Evolutionary conservation across 2,888 invertebrate species (phyloP), one percentile per base, ranked within the genome.

Genomic region (Ctena decussata): DNA sequence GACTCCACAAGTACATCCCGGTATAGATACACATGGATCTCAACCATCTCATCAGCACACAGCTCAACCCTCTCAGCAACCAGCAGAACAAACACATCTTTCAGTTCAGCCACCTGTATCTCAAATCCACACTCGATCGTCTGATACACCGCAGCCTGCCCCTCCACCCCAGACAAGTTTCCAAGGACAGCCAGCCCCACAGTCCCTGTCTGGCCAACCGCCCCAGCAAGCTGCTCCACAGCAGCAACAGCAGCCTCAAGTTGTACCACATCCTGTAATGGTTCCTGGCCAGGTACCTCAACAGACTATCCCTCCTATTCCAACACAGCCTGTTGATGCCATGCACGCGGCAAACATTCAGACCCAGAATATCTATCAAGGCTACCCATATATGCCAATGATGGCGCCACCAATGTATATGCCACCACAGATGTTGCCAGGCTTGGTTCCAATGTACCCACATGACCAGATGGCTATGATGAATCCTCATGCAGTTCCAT

Each of bases 361-460:
- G 5, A 18, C 65, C 5, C 65, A 65, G 65, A 65, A 65, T 80
- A 79, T 70, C 73, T 69, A 69, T 57, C 65, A 70, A 39, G 82
- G 84, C 24, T 87, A 84, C 81, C 81, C 57, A 6, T 87, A 78
- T 73, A 49, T 84, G 46, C 89, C 78, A 24, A 80, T 81, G 75
- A 82, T 84, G 80, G 86, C 83, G 11, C 87, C 89, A 30, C 83
- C 80, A 60, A 79, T 87, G 77, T 91, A 82, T 60, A 77, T 88
- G 82, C 87, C 78, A 24, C 84, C 76, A 24, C 84, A 89, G 79
- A 77, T 89, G 69, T 77, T 80, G 44, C 80, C 80, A 32, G 89
- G 90, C 21, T 90, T 90, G 86, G 80, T 91, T 77, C 87, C 89
- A 11, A 80, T 87, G 76, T 91, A 85, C 79, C 81, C 83, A 44